Evolutionary conservation across 2,113 vertebrate genomes (phyloP).

Genomic region (Glaucidium brasilianum): DNA sequence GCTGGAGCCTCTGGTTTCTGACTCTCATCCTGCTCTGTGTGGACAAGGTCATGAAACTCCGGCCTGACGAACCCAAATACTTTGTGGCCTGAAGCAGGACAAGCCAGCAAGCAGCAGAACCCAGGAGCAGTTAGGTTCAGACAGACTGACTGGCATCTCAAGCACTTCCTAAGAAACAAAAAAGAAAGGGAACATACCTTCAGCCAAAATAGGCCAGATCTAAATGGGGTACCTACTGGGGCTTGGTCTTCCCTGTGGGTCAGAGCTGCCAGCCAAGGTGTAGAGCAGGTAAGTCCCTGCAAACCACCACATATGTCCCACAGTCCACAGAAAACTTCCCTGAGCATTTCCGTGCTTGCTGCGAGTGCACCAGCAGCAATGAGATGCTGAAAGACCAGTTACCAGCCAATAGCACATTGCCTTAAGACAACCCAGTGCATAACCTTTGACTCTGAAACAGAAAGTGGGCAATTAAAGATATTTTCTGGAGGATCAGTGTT

Average conservation of each 20-base stretch:
- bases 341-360: neutral
- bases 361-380: neutral
- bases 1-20: slow-evolving; percentile 83
- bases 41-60: slow-evolving; percentile 70
- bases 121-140: neutral
- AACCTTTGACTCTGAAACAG: neutral
- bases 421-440: neutral
- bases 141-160: neutral
- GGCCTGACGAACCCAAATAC: slow-evolving; percentile 74
- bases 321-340: neutral
- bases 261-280: neutral
- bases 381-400: neutral
- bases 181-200: neutral
- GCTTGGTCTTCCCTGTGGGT: neutral
- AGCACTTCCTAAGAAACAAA: neutral
- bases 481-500: neutral
- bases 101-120: neutral
- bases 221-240: neutral
- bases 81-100: slow-evolving; percentile 36
- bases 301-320: neutral
- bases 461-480: neutral
- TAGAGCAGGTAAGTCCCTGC: neutral
- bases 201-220: neutral
- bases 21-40: slow-evolving; percentile 81
- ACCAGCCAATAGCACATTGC: neutral